These are phyloP conservation scores for Pogona vitticeps DNA, from an alignment of 2,113 vertebrate species.

Conservation along the genomic window DNA sequence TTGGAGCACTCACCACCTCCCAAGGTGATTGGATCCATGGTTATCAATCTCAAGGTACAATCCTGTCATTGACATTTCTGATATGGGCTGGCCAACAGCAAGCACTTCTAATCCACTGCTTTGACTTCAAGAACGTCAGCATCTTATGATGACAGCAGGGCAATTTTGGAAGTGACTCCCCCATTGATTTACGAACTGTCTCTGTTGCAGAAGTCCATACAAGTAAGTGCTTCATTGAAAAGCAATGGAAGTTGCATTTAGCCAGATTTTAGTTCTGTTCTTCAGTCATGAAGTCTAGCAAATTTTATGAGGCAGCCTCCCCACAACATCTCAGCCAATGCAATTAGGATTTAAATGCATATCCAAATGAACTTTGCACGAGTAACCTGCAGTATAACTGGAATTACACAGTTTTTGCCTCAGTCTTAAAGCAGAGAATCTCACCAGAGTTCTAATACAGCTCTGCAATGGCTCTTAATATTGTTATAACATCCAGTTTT, in stretches of 20 bases:
- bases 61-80: no score
- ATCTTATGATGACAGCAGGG: no score
- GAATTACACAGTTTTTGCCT: constrained; percentile 20
- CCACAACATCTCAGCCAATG: constrained; percentile 13
- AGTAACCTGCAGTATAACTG: neutral
- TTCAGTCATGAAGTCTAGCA: neutral
- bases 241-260: neutral
- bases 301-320: neutral
- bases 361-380: neutral
- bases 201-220: no score
- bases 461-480: neutral
- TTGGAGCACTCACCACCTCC: no score
- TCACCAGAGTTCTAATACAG: neutral
- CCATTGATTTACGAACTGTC: no score
- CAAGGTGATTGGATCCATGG: no score
- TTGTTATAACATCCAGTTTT: constrained; percentile 23
- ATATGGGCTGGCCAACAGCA: no score
- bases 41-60: no score
- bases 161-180: no score
- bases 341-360: constrained; percentile 1
- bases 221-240: neutral
- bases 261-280: neutral
- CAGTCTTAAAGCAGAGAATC: constrained; percentile 13
- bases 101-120: no score
- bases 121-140: no score